These are phyloP conservation scores for Miltochrista miniata DNA, from an alignment of 2,888 invertebrate genomes.

Conservation along the genomic window DNA sequence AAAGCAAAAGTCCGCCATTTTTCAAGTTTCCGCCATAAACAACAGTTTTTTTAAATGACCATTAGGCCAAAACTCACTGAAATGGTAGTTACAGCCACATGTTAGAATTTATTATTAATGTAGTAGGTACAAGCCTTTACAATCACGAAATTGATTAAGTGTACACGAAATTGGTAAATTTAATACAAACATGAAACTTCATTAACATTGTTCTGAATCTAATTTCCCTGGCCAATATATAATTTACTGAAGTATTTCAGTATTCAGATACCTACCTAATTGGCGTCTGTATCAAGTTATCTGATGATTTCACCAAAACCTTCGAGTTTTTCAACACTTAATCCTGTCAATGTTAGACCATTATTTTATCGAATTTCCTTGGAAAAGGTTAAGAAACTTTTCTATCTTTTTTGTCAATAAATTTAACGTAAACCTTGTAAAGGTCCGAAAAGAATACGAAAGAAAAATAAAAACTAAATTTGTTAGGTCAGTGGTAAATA, in stretches of 20 bases:
- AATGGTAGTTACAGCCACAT: too few relatives aligned
- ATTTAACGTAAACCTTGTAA: conserved; percentile 25
- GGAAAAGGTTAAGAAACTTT: conserved; percentile 7
- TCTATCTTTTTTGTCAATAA: conserved; percentile 25
- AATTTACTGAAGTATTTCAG: conserved; percentile 1
- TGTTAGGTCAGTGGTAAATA: conserved; percentile 49
- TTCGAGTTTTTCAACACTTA: not conserved
- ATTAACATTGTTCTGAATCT: too few relatives aligned
- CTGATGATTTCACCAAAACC: not conserved
- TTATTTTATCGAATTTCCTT: conserved; percentile 1
- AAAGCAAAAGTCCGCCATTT: too few relatives aligned
- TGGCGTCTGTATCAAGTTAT: conserved; percentile 9
- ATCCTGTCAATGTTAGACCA: not conserved
- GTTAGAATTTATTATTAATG: too few relatives aligned
- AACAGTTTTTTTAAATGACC: too few relatives aligned
- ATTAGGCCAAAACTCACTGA: too few relatives aligned
- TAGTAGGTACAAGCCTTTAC: too few relatives aligned
- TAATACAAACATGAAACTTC: too few relatives aligned
- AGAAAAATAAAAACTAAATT: conserved; percentile 44
- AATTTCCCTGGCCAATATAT: too few relatives aligned
- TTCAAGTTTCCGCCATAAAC: too few relatives aligned
- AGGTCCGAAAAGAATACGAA: conserved; percentile 32
- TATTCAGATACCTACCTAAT: conserved; percentile 3
- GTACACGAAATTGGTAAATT: too few relatives aligned
- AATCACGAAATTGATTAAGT: too few relatives aligned